These are phyloP conservation scores for Poeciliopsis paucimaculata DNA, from an alignment of 2,797 vertebrate genomes.

Conservation along the genomic window DNA sequence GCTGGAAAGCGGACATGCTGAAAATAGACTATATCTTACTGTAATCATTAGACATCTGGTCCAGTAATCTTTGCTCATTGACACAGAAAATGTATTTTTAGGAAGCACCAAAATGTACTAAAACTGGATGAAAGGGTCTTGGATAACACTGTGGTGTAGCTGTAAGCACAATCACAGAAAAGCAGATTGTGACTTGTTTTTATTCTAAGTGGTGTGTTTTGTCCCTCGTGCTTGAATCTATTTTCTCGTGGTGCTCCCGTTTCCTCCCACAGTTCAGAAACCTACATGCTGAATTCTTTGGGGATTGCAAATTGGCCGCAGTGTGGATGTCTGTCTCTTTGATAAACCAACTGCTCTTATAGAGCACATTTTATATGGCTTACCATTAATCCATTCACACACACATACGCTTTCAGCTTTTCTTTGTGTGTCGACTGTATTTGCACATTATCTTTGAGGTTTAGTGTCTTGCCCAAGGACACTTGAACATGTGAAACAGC, in stretches of 20 bases:
- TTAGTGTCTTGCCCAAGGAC: background rate
- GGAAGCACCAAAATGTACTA: background rate
- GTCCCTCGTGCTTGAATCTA: background rate
- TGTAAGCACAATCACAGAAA: background rate
- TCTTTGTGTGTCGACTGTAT: background rate
- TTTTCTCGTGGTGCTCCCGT: background rate
- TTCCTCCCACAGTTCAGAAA: constrained; percentile 1
- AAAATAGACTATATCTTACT: background rate
- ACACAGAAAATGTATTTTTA: background rate
- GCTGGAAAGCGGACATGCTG: too few relatives aligned
- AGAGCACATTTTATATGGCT: background rate
- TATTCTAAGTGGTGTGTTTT: background rate
- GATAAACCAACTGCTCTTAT: background rate
- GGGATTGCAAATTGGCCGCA: background rate
- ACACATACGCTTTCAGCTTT: background rate
- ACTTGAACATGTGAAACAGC: background rate
- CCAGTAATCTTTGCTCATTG: background rate
- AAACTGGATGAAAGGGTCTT: background rate
- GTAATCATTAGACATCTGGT: background rate
- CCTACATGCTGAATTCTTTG: background rate
- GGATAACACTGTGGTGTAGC: too few relatives aligned
- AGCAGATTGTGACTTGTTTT: background rate
- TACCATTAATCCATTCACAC: background rate
- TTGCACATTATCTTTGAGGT: background rate
- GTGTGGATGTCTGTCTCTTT: background rate